phyloP scores from a whole-genome alignment of 2,888 invertebrate species.

The Aphodius sticticus region DNA sequence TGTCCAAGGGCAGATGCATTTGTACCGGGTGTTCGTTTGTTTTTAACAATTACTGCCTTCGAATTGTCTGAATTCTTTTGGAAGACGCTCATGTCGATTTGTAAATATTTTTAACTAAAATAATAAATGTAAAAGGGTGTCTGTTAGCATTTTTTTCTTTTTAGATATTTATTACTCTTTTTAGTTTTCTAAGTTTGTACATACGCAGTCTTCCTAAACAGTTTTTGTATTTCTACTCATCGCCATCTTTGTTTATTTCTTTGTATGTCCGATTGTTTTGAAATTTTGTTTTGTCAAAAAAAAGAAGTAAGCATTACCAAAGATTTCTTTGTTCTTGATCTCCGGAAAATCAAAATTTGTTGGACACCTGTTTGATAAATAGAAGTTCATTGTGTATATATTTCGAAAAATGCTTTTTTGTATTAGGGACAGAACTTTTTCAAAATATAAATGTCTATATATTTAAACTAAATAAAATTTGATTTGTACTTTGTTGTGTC shows the following conservation, averaged over 20 bases:
- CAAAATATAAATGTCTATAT: slow-evolving; percentile 37
- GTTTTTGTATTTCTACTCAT: not conserved
- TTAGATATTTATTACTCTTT: not conserved
- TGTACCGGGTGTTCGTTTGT: not conserved
- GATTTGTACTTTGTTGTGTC: slow-evolving; percentile 27
- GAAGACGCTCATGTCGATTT: not conserved
- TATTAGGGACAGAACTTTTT: slow-evolving; percentile 32
- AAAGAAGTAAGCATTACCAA: slow-evolving; percentile 34
- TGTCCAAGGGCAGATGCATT: not conserved
- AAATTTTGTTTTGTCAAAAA: slow-evolving; percentile 22
- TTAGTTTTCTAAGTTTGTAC: not conserved
- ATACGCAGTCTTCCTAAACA: not conserved
- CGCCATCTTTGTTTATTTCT: slow-evolving; percentile 15
- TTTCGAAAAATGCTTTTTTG: slow-evolving; percentile 34
- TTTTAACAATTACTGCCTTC: not conserved
- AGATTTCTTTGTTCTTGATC: slow-evolving; percentile 33
- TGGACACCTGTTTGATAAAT: slow-evolving; percentile 25
- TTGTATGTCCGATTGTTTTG: slow-evolving; percentile 8
- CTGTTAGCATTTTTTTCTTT: not conserved
- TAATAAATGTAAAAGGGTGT: not conserved
- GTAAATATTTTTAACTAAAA: not conserved
- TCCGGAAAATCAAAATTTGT: slow-evolving; percentile 6
- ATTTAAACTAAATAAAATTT: slow-evolving; percentile 38
- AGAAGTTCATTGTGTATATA: slow-evolving; percentile 29
- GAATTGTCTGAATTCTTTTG: not conserved